Base-by-base conservation (phyloP, 2,888 invertebrate genomes). In the Phlogophora meticulosa region DNA sequence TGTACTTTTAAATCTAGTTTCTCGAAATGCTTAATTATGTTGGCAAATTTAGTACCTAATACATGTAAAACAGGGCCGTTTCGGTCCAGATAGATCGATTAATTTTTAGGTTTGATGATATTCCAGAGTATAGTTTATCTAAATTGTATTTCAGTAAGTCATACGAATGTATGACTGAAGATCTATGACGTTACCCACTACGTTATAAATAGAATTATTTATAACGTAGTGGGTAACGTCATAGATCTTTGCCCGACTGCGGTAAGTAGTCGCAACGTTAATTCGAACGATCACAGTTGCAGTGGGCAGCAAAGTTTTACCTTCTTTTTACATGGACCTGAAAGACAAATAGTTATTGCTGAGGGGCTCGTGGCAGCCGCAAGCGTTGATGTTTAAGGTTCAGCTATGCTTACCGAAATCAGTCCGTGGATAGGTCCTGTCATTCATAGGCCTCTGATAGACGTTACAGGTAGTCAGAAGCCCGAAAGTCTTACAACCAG, bases 141-240 rank as follows among this genome's bases (percentile, higher is more conserved):
- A 22, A 48, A 48, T 40, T 17, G 22, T n/a, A 46, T 40, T 42
- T 66, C 48, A 66, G n/a, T 66, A 10, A 66, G 48, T 49, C 22
- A 65, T 11, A 20, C 15, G 17, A 15, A 48, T n/a, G n/a, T n/a
- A n/a, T n/a, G n/a, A n/a, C n/a, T n/a, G n/a, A 15, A 24, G 10
- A 0, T 17, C 15, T 24, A 2, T 43, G 17, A 34, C 22, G 9
- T 11, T 20, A 20, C 13, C 40, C 32, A 24, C 4, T 20, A 38
- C 5, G 45, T 32, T 45, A 45, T 38, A 67, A 52, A 67, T 15
- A 53, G 11, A n/a, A n/a, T 9, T 53, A 15, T 67, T 52, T 67
- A 38, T 45, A 45, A 32, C 45, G 5, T 38, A 20, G 4, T 24
- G 32, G 40, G 13, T 20, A 20, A 11, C 9, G 22, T 34, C 17